These are phyloP conservation scores for Limnephilus auricula DNA, from an alignment of 2,888 invertebrate species.

Conservation along the genomic window DNA sequence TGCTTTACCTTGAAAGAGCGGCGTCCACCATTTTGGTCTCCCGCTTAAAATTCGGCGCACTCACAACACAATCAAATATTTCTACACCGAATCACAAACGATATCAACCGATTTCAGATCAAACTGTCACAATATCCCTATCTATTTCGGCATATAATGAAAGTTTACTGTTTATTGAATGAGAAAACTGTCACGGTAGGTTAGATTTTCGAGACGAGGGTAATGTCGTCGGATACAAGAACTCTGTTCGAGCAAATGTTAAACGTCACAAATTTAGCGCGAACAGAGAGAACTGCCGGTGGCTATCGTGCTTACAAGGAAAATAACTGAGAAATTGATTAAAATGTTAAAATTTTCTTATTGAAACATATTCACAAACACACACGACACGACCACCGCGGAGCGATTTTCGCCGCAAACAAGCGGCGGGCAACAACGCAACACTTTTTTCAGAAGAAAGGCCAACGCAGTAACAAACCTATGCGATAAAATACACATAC, in stretches of 20 bases:
- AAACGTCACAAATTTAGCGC: slow-evolving; percentile 30
- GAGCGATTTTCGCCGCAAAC: slow-evolving; percentile 55
- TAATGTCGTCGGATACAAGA: neutral
- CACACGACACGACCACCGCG: slow-evolving; percentile 13
- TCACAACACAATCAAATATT: slow-evolving; percentile 36
- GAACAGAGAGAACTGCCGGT: neutral
- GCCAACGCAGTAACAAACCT: slow-evolving; percentile 51
- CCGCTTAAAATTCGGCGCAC: slow-evolving; percentile 52
- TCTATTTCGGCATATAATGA: neutral
- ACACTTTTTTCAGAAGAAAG: slow-evolving; percentile 58
- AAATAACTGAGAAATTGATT: slow-evolving; percentile 25
- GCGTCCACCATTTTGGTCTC: slow-evolving; percentile 50
- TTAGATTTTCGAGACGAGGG: slow-evolving; percentile 13
- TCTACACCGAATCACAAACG: slow-evolving; percentile 19
- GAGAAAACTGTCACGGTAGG: slow-evolving; percentile 28
- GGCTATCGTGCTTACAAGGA: slow-evolving; percentile 2
- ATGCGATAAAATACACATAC: neutral
- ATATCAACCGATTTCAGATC: neutral
- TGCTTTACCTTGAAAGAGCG: slow-evolving; percentile 49
- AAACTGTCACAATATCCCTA: slow-evolving; percentile 2
- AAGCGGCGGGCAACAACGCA: slow-evolving; percentile 60
- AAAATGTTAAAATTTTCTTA: slow-evolving; percentile 14
- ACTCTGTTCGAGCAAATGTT: slow-evolving; percentile 42
- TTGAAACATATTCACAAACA: slow-evolving; percentile 17
- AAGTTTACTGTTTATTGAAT: slow-evolving; percentile 15